A percentile compares a stretch with the other conserved stretches of the same genome.
Evolutionary conservation across 2,797 vertebrate species (phyloP).

Genomic region (Acestrorhynchus altus): DNA sequence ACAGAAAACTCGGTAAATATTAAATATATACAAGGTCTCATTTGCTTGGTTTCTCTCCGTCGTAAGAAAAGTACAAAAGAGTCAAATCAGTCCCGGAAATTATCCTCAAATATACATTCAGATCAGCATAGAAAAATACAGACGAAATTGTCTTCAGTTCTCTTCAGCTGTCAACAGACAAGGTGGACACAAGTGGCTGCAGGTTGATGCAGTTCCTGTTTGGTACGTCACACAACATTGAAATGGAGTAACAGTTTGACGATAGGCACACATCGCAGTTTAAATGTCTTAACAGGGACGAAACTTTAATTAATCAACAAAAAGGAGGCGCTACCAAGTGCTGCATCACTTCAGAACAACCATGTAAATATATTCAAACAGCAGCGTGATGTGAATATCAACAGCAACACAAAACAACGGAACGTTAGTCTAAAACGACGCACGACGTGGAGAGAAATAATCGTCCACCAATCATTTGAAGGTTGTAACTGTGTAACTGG

Average conservation of each 20-base stretch:
- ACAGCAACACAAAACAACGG: neutral
- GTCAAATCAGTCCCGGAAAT: conserved; percentile 51
- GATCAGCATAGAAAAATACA: conserved; percentile 74
- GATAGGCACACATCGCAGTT: conserved; percentile 12
- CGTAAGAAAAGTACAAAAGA: conserved; percentile 64
- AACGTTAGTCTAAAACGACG: neutral
- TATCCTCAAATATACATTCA: conserved; percentile 76
- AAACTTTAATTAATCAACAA: neutral
- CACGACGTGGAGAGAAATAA: neutral
- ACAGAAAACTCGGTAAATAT: conserved; percentile 54
- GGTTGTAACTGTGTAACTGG: neutral
- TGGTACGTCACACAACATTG: neutral
- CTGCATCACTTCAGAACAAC: neutral
- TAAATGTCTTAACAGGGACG: neutral
- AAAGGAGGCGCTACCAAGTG: conserved; percentile 17
- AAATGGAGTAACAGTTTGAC: neutral
- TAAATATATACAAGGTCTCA: conserved; percentile 32
- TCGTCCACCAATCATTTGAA: neutral
- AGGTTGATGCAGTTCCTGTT: conserved; percentile 3
- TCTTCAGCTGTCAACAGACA: conserved; percentile 15
- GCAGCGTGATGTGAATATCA: neutral
- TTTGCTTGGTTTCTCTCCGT: conserved; percentile 13
- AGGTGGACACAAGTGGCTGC: neutral
- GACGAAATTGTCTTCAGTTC: conserved; percentile 56
- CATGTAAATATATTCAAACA: conserved; percentile 5